phyloP scores from a whole-genome alignment of 2,888 invertebrate species.

The Acleris literana region DNA sequence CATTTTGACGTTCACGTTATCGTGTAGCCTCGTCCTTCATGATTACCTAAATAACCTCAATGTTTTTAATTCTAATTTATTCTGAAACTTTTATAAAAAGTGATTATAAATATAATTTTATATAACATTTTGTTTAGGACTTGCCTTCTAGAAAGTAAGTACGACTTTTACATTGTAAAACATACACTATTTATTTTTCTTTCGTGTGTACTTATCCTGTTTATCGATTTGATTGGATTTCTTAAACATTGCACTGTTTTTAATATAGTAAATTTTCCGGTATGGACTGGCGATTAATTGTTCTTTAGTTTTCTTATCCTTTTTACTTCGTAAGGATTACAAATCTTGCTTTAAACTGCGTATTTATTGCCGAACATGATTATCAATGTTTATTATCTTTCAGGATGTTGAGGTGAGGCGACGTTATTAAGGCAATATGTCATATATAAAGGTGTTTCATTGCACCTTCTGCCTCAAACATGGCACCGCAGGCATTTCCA shows the following conservation, averaged over 20 bases:
- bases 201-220: slow-evolving; percentile 9
- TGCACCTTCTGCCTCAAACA: slow-evolving; percentile 69
- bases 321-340: neutral
- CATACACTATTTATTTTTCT: neutral
- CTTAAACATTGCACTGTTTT: no score
- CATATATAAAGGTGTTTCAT: slow-evolving; percentile 70
- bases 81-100: slow-evolving; percentile 27
- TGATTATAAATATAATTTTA: slow-evolving; percentile 27
- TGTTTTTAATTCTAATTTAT: slow-evolving; percentile 47
- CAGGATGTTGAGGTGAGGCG: slow-evolving; percentile 67
- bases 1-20: slow-evolving; percentile 29
- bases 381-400: slow-evolving; percentile 43
- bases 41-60: slow-evolving; percentile 61
- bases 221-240: slow-evolving; percentile 19
- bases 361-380: neutral
- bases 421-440: slow-evolving; percentile 55
- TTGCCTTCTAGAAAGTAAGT: slow-evolving; percentile 22
- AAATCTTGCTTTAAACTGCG: neutral
- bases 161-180: no score
- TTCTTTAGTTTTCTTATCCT: neutral
- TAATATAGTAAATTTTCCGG: no score
- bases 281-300: slow-evolving; percentile 16
- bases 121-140: slow-evolving; percentile 16
- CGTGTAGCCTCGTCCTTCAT: slow-evolving; percentile 43
- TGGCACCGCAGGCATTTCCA: slow-evolving; percentile 58